Evolutionary conservation across 2,113 vertebrate genomes (phyloP).

Genomic region (Grallaria varia): DNA sequence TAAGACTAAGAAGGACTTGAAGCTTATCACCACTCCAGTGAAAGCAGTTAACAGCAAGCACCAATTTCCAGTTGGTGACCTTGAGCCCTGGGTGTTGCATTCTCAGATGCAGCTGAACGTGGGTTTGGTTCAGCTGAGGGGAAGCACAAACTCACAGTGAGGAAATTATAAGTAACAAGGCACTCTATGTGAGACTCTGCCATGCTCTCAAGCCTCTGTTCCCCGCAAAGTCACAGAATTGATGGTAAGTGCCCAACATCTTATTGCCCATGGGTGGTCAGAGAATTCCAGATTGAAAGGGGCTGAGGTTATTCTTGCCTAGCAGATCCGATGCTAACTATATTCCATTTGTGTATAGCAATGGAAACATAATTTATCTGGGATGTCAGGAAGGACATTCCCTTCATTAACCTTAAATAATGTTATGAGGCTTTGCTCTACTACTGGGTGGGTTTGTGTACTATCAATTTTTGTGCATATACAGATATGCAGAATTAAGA

Average conservation of each 20-base stretch:
- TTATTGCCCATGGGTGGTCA: constrained; percentile 33
- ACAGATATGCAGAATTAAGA: not conserved
- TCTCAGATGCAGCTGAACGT: not conserved
- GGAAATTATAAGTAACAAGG: constrained; percentile 49
- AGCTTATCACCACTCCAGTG: not conserved
- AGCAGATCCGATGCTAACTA: not conserved
- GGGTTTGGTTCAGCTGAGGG: constrained; percentile 20
- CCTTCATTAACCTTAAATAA: constrained; percentile 38
- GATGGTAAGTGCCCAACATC: constrained; percentile 28
- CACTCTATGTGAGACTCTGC: not conserved
- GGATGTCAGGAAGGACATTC: not conserved
- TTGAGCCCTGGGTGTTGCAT: not conserved
- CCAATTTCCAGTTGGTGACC: not conserved
- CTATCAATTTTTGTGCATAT: not conserved
- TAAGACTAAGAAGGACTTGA: not conserved
- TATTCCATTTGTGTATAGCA: constrained; percentile 4
- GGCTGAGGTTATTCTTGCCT: not conserved
- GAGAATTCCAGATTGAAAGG: constrained; percentile 59
- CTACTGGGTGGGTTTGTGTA: not conserved
- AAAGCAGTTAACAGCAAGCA: not conserved
- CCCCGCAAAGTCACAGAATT: constrained; percentile 61
- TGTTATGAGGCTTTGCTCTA: not conserved
- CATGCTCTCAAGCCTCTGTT: constrained; percentile 26
- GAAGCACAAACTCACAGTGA: not conserved
- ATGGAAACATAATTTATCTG: constrained; percentile 34